Base-by-base conservation (phyloP, 2,797 vertebrate genomes). In the Onychomys arenicola region DNA sequence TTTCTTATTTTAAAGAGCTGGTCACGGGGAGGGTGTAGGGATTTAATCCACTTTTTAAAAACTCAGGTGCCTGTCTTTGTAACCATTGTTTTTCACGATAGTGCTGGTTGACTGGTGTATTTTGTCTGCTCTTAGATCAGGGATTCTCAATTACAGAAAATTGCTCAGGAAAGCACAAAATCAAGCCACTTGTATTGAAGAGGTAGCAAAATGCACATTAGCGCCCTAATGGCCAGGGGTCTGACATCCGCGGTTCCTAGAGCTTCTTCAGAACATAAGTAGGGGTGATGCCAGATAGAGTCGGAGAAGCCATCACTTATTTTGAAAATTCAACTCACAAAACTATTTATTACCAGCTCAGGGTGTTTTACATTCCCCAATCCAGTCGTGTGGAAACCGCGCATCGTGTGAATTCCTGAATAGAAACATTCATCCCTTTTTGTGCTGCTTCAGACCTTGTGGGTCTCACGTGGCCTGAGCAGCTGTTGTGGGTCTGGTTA, bases 101-200 rank as follows among this genome's bases (percentile, higher is more conserved):
- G 10, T 12, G 57, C 16, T 61, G 29, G 25, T 52, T 43, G 37
- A 43, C 25, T 65, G 12, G 25, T 59, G 49, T 80, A 7, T 89
- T 91, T 65, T 84, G 37, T 40, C 55, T 19, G 34, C 37, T 82
- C 40, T 78, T 52, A 46, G 49, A 71, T 91, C 65, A 81, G 55
- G 96, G 73, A 83, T 25, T 12, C 49, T 91, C 82, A 75, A 86
- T 89, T 75, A 93, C 37, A 80, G 82, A 19, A 97, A 92, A 57
- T n/a, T 87, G n/a, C 63, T 12, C 12, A 65, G 69, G 32, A n/a
- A 93, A 92, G 63, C 34, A 6, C 52, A 52, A 65, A 69, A 77
- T 61, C 40, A 52, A 75, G 55, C 29, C 32, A 46, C 49, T 84
- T 89, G 32, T 86, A 65, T 59, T 67, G 77, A 93, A 65, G 73